phyloP scores from a whole-genome alignment of 1,140 invertebrate species.

The Branchinecta lynchi region DNA sequence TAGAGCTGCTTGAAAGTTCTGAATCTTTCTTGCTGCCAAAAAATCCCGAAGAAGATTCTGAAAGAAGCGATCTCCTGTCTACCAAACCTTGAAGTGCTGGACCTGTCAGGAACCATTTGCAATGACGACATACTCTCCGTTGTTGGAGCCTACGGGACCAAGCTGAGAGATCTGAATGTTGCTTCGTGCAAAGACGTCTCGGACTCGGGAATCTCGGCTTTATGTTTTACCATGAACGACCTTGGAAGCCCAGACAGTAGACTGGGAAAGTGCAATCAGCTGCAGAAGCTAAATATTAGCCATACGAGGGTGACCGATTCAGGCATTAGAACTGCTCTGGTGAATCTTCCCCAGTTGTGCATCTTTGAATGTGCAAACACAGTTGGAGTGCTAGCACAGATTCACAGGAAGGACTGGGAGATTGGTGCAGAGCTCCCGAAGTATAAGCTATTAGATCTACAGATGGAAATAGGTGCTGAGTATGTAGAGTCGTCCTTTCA shows the following conservation, averaged over 20 bases:
- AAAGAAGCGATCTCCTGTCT: conserved; percentile 18
- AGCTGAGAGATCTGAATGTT: conserved; percentile 19
- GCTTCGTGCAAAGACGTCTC: conserved; percentile 16
- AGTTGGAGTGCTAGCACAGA: conserved; percentile 15
- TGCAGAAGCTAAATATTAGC: conserved; percentile 14
- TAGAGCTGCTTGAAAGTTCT: conserved; percentile 17
- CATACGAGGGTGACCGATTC: conserved; percentile 18
- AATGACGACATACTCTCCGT: conserved; percentile 17
- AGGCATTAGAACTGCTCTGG: conserved; percentile 16
- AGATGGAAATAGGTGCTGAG: background rate
- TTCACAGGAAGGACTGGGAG: conserved; percentile 15
- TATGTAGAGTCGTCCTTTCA: background rate
- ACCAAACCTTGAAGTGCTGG: conserved; percentile 15
- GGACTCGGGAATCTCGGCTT: conserved; percentile 17
- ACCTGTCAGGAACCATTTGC: conserved; percentile 16
- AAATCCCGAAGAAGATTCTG: conserved; percentile 19
- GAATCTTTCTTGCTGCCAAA: conserved; percentile 16
- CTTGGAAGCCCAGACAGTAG: conserved; percentile 15
- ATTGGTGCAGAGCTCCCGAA: conserved; percentile 7
- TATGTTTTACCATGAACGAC: conserved; percentile 19
- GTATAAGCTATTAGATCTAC: conserved; percentile 18
- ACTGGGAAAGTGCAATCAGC: conserved; percentile 13
- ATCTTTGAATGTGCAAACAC: conserved; percentile 19
- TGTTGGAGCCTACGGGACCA: conserved; percentile 18
- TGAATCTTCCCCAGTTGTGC: conserved; percentile 14